phyloP scores from a whole-genome alignment of 2,888 invertebrate genomes.

The Cantharis rufa region DNA sequence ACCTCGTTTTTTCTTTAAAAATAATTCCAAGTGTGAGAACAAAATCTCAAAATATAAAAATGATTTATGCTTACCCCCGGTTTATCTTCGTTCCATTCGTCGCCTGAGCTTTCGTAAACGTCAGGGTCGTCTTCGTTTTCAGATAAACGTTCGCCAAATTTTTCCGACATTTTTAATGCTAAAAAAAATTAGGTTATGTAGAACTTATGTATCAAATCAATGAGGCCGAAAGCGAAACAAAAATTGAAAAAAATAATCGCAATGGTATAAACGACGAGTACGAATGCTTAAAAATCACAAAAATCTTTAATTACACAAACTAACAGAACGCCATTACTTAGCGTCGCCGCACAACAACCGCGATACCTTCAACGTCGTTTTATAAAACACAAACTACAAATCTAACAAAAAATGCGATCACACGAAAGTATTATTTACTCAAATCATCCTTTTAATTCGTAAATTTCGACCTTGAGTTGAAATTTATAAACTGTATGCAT shows the following conservation, averaged over 20 bases:
- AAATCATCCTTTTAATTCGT: neutral
- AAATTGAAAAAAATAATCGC: neutral
- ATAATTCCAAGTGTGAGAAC: neutral
- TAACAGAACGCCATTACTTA: neutral
- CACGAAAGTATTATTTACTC: neutral
- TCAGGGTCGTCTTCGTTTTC: conserved; percentile 53
- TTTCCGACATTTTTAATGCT: conserved; percentile 13
- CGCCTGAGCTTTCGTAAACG: conserved; percentile 50
- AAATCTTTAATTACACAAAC: neutral
- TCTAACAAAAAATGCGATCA: neutral
- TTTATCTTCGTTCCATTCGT: conserved; percentile 46
- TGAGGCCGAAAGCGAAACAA: neutral
- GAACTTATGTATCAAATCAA: neutral
- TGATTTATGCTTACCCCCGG: conserved; percentile 35
- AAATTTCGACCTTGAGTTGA: neutral
- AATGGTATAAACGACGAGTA: neutral
- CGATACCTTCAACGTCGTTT: neutral
- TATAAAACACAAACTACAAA: neutral
- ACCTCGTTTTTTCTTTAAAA: conserved; percentile 41
- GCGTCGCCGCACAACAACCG: neutral
- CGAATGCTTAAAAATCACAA: neutral
- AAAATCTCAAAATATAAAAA: neutral
- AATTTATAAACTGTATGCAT: neutral
- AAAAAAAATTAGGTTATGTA: neutral
- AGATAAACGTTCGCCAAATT: conserved; percentile 37